Base-by-base conservation (phyloP, 2,113 vertebrate genomes). In the Malurus melanocephalus region DNA sequence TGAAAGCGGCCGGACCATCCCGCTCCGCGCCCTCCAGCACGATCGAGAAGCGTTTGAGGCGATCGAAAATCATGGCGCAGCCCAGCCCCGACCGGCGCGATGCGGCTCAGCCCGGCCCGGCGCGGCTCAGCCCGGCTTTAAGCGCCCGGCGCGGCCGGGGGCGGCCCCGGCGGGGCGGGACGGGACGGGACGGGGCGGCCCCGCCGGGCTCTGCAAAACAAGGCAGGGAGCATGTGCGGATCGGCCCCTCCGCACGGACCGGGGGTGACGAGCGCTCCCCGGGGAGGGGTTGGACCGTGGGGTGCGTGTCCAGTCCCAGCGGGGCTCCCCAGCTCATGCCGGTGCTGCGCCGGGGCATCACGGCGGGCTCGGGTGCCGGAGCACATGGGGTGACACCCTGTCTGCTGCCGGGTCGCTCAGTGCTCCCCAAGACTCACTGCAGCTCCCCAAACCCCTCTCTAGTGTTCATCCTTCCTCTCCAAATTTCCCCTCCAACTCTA, bases 51-150 rank as follows among this genome's bases (percentile, higher is more conserved):
- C 96, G 98, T 90, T 97, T 98, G 75, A 99, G 87, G 16, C 98
- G 98, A 77, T 98, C 97, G 85, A 99, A 98, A 67, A 99, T 96
- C 98, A 99, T 99, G 60, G 75, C 76, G 13, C 84, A 7, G 14
- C 72, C 21, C 51, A 8, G 5, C 30, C 14, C 55, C 10, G 18
- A 82, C 80, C 80, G 57, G 80, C 67, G 11, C 67, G 67, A 72
- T 73, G 77, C 77, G 33, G 64, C 45, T 80, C 18, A 67, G 1
- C 43, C 77, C 77, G 18, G 77, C 62, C 5, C 22, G 2, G 79
- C 48, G 18, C 67, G n/a, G 57, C 66, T 38, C 17, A 10, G 49
- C 48, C 9, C 49, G 6, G 40, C 68, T 73, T 92, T 94, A 88
- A 94, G 60, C 2, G 57, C 52, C 64, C 80, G 80, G 56, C 35